A percentile compares a stretch with the other conserved stretches of the same genome.
Conservation (phyloP, 2,113 vertebrate genomes). For the Callopanchax toddi region DNA sequence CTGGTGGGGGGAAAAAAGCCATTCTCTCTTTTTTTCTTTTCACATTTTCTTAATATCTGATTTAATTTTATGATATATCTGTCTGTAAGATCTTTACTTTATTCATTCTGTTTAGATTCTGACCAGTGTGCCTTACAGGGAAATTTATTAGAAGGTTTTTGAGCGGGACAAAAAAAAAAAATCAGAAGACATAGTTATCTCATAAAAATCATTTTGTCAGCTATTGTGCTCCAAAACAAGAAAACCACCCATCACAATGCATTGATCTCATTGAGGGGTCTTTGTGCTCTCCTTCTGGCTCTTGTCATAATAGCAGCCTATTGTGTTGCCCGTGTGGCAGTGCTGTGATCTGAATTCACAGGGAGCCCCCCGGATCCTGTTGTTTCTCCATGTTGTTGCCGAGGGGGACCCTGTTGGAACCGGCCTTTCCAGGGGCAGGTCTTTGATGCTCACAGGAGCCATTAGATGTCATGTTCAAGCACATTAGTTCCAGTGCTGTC, state of each 20-base stretch:
- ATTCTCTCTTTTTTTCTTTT: slow-evolving; percentile 32
- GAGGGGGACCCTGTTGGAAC: slow-evolving; percentile 47
- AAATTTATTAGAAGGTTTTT: slow-evolving; percentile 20
- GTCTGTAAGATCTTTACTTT: slow-evolving; percentile 35
- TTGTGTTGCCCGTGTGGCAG: slow-evolving; percentile 51
- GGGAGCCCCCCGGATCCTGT: slow-evolving; percentile 53
- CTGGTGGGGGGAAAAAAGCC: slow-evolving; percentile 51
- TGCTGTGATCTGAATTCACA: slow-evolving; percentile 61
- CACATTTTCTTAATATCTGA: slow-evolving; percentile 43
- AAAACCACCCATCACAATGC: slow-evolving; percentile 30
- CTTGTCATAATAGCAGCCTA: slow-evolving; percentile 39
- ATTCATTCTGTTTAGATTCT: slow-evolving; percentile 31
- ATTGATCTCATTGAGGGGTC: slow-evolving; percentile 62
- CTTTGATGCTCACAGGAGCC: slow-evolving; percentile 71
- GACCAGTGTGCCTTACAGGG: slow-evolving; percentile 11
- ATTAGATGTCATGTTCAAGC: slow-evolving; percentile 69
- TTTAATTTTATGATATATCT: slow-evolving; percentile 63
- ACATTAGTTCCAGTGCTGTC: slow-evolving; percentile 76
- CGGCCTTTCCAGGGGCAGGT: slow-evolving; percentile 45
- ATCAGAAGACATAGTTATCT: slow-evolving; percentile 32
- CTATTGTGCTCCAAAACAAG: slow-evolving; percentile 18
- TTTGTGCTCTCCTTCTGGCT: slow-evolving; percentile 49
- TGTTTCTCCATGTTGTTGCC: slow-evolving; percentile 62
- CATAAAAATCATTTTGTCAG: slow-evolving; percentile 46
- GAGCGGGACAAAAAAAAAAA: slow-evolving; percentile 9